Conservation (phyloP, 2,113 vertebrate genomes). For the Proteles cristata region DNA sequence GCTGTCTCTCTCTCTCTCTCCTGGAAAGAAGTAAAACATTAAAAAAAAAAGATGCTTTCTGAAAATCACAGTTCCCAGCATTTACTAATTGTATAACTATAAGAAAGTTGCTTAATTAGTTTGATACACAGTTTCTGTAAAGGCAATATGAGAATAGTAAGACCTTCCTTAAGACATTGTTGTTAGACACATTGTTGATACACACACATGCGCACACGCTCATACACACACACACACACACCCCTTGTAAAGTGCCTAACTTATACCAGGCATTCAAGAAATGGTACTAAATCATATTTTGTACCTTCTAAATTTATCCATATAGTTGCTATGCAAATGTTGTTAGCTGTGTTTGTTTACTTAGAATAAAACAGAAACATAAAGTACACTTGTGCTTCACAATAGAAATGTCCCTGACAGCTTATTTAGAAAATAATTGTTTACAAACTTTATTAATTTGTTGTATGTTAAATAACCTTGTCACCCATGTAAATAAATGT, state of each 20-base stretch:
- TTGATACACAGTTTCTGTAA: background rate
- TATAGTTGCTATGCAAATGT: background rate
- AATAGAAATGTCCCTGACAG: background rate
- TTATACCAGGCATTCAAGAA: background rate
- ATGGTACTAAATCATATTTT: background rate
- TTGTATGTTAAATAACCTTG: background rate
- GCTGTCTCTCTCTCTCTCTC: too few relatives aligned
- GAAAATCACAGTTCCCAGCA: background rate
- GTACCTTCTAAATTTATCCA: background rate
- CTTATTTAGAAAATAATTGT: background rate
- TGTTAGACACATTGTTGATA: background rate
- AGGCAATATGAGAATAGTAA: background rate
- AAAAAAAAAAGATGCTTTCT: background rate
- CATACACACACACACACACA: background rate
- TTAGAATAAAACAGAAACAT: background rate
- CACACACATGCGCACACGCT: too few relatives aligned
- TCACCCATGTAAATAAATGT: background rate
- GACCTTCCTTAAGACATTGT: background rate
- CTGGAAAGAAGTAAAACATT: too few relatives aligned
- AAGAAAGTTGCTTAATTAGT: background rate
- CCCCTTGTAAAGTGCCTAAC: background rate
- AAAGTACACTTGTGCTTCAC: background rate
- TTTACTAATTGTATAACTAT: background rate
- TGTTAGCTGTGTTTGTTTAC: background rate
- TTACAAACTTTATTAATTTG: background rate